A percentile compares a stretch with the other conserved stretches of the same genome.
Evolutionary conservation across 2,888 invertebrate genomes (phyloP).

Genomic region (Bimastos eiseni): DNA sequence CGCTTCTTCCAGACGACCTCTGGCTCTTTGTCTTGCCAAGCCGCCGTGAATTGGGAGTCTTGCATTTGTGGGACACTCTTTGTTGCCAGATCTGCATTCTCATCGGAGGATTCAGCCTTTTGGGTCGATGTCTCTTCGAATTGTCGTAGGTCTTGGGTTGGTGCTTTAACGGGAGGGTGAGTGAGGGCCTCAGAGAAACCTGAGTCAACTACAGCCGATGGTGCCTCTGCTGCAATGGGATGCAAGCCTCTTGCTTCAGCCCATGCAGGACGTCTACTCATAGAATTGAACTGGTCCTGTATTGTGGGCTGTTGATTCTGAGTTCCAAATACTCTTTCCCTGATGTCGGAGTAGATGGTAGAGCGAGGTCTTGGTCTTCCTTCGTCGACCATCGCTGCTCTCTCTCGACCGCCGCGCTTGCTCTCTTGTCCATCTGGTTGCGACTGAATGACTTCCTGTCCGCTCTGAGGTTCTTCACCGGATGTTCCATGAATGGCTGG

Average conservation of each 20-base stretch:
- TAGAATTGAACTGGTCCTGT: background rate
- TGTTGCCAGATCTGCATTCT: background rate
- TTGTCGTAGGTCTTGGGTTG: background rate
- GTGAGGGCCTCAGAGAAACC: background rate
- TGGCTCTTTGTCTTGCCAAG: background rate
- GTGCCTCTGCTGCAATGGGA: background rate
- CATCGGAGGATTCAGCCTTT: background rate
- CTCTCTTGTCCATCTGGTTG: background rate
- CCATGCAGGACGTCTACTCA: background rate
- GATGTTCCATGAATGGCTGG: background rate
- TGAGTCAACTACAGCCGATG: background rate
- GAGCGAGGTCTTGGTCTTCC: slow-evolving; percentile 23
- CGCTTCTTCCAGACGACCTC: slow-evolving; percentile 1
- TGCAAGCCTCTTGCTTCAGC: background rate
- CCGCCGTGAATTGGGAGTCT: background rate
- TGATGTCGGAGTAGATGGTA: slow-evolving; percentile 30
- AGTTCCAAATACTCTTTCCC: slow-evolving; percentile 31
- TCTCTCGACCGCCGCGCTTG: background rate
- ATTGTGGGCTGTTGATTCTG: background rate
- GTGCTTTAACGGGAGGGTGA: background rate
- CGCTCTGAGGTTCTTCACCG: background rate
- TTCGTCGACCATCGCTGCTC: background rate
- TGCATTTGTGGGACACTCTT: background rate
- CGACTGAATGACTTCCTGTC: background rate
- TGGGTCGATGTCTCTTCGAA: background rate